These are phyloP conservation scores for Dioctria linearis DNA, from an alignment of 2,888 invertebrate genomes.

Conservation along the genomic window DNA sequence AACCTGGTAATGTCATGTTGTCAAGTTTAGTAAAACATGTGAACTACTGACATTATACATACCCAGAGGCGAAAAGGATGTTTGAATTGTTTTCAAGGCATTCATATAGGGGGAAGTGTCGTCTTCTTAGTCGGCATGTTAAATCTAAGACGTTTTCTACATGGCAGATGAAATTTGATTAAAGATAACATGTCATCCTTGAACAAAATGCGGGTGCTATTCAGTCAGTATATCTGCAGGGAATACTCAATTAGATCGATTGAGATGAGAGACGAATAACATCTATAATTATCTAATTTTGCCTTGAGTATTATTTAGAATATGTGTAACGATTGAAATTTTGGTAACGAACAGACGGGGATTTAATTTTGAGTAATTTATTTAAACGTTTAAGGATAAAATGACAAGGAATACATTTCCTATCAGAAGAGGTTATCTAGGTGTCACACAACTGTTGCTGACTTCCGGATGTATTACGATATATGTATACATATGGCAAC, in stretches of 20 bases:
- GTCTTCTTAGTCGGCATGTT: neutral
- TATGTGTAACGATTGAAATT: no score
- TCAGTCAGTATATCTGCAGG: slow-evolving; percentile 17
- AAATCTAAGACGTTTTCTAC: slow-evolving; percentile 11
- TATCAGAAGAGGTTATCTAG: no score
- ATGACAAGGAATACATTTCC: no score
- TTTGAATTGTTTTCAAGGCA: neutral
- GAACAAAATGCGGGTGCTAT: slow-evolving; percentile 4
- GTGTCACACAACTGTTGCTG: no score
- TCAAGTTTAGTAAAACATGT: slow-evolving; percentile 11
- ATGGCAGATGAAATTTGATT: slow-evolving; percentile 34
- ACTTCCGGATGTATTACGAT: no score
- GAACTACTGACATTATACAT: neutral
- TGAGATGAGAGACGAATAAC: neutral
- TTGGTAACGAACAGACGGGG: no score
- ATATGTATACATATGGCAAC: no score
- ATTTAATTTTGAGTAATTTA: no score
- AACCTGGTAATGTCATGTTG: slow-evolving; percentile 19
- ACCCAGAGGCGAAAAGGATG: neutral
- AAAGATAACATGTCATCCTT: slow-evolving; percentile 41
- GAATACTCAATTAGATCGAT: slow-evolving; percentile 34
- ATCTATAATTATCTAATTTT: no score
- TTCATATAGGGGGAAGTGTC: slow-evolving; percentile 1
- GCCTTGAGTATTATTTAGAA: no score
- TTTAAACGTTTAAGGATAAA: no score